Evolutionary conservation across 2,113 vertebrate species (phyloP).

Genomic region (Seriola quinqueradiata): DNA sequence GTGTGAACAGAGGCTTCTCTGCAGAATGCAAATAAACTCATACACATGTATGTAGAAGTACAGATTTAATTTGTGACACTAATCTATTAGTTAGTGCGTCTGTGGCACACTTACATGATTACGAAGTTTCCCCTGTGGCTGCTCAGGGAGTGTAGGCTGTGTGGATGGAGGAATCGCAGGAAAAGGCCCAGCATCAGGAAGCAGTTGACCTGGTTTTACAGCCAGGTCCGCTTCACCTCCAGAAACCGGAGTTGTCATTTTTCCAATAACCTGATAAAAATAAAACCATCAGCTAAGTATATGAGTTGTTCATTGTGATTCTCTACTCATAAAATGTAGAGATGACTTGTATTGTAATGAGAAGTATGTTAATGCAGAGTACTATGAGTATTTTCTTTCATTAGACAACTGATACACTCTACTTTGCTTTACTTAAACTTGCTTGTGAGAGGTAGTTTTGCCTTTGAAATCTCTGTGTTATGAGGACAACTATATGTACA

Average conservation of each 20-base stretch:
- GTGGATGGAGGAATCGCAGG: conserved; percentile 69
- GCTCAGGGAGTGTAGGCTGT: conserved; percentile 26
- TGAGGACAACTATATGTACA: conserved; percentile 2
- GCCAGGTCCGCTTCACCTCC: conserved; percentile 51
- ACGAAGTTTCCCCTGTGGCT: conserved; percentile 33
- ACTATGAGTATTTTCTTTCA: not conserved
- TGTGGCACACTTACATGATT: conserved; percentile 61
- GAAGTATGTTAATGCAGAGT: not conserved
- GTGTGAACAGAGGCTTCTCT: conserved; percentile 12
- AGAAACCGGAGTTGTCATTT: conserved; percentile 39
- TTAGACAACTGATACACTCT: not conserved
- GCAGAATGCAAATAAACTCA: conserved; percentile 6
- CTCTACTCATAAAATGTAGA: not conserved
- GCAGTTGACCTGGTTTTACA: conserved; percentile 41
- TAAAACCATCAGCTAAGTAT: conserved; percentile 8
- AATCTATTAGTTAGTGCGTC: not conserved
- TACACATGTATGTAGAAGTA: not conserved
- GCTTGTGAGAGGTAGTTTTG: not conserved
- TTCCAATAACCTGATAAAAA: conserved; percentile 58
- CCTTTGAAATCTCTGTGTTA: not conserved
- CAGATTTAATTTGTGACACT: conserved; percentile 8
- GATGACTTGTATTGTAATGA: not conserved
- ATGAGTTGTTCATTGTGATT: not conserved
- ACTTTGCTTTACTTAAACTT: not conserved
- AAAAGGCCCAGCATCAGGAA: conserved; percentile 66